phyloP scores from a whole-genome alignment of 2,888 invertebrate genomes.

The Ametastegia equiseti region DNA sequence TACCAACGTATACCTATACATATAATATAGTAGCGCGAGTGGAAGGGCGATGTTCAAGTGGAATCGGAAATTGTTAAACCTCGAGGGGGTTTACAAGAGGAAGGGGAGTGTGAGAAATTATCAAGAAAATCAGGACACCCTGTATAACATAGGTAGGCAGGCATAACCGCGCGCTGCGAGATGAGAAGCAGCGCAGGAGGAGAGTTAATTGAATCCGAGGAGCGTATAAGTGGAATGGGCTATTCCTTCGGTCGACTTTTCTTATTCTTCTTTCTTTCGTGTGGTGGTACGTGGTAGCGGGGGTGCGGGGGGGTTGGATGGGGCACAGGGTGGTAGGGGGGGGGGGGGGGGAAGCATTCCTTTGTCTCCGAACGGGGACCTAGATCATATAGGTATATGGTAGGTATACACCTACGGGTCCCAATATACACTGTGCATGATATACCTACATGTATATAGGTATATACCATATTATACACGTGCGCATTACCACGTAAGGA shows the following conservation, averaged over 20 bases:
- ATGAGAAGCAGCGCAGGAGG: slow-evolving; percentile 69
- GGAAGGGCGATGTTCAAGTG: not conserved
- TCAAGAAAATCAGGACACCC: slow-evolving; percentile 47
- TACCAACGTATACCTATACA: no score
- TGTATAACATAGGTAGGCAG: slow-evolving; percentile 55
- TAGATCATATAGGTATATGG: slow-evolving; percentile 59
- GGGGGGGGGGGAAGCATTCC: slow-evolving; percentile 67
- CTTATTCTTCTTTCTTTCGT: slow-evolving; percentile 70
- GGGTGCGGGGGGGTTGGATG: slow-evolving; percentile 57
- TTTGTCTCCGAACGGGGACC: slow-evolving; percentile 72
- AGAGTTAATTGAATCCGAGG: slow-evolving; percentile 76
- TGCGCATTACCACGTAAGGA: not conserved
- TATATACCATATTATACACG: not conserved
- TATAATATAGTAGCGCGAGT: no score
- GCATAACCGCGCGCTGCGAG: slow-evolving; percentile 63
- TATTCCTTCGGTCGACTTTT: slow-evolving; percentile 71
- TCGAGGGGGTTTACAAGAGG: slow-evolving; percentile 45
- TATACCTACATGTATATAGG: not conserved
- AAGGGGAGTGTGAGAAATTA: slow-evolving; percentile 40
- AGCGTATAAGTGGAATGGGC: slow-evolving; percentile 76
- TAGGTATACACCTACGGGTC: slow-evolving; percentile 21
- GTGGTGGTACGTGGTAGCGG: slow-evolving; percentile 29
- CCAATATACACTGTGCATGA: slow-evolving; percentile 20
- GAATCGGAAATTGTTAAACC: slow-evolving; percentile 37
- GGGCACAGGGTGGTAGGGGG: slow-evolving; percentile 64